These are phyloP conservation scores for Dasysyrphus tricinctus DNA, from an alignment of 2,888 invertebrate genomes.

Conservation along the genomic window DNA sequence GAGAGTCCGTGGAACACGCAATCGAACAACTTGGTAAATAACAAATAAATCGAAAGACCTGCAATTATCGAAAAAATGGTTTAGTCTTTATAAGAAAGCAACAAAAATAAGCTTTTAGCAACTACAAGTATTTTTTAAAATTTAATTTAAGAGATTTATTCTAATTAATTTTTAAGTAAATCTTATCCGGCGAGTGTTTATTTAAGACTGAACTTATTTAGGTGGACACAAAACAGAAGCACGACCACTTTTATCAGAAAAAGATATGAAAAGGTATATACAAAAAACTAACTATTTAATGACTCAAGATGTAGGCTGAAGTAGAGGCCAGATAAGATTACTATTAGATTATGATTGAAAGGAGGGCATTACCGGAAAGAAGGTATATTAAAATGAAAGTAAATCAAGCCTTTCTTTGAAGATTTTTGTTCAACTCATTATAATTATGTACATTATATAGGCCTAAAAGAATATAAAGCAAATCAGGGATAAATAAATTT, in stretches of 20 bases:
- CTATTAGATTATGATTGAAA: not conserved
- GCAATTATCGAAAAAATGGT: constrained; percentile 70
- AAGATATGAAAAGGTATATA: not conserved
- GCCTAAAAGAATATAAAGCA: not conserved
- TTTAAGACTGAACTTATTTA: not conserved
- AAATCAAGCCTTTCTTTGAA: constrained; percentile 8
- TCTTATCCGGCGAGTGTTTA: not conserved
- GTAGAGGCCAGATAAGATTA: constrained; percentile 17
- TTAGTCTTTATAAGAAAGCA: not conserved
- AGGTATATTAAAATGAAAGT: not conserved
- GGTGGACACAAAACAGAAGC: not conserved
- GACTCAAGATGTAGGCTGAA: not conserved
- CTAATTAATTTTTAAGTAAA: not conserved
- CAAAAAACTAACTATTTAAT: not conserved
- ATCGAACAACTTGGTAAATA: constrained; percentile 78
- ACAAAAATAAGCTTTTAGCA: constrained; percentile 8
- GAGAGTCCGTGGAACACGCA: constrained; percentile 79
- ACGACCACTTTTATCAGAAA: not conserved
- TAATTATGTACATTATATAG: not conserved
- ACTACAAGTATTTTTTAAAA: not conserved
- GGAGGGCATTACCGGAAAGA: not conserved
- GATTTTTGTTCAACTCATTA: not conserved
- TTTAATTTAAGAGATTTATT: not conserved
- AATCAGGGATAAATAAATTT: not conserved
- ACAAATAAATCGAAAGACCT: constrained; percentile 80